These are phyloP conservation scores for Caenorhabditis sinica DNA, from an alignment of 2,888 invertebrate genomes.

Conservation along the genomic window DNA sequence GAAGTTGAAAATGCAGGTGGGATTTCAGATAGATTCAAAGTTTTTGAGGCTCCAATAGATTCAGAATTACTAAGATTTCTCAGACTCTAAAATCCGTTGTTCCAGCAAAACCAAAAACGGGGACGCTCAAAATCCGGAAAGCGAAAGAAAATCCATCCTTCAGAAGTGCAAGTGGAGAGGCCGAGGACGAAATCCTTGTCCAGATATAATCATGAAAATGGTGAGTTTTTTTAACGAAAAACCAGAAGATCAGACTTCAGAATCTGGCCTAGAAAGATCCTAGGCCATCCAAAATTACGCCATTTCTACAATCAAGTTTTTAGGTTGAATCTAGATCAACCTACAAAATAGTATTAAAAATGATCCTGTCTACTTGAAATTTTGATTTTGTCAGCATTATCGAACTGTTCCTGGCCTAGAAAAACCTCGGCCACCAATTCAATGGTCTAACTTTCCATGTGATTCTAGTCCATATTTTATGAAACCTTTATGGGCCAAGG, in stretches of 20 bases:
- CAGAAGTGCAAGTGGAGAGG: constrained; percentile 22
- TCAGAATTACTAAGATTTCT: not conserved
- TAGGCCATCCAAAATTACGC: too few relatives aligned
- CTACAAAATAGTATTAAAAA: too few relatives aligned
- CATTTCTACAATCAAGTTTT: too few relatives aligned
- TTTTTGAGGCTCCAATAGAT: not conserved
- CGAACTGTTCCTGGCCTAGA: not conserved
- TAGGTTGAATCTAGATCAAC: too few relatives aligned
- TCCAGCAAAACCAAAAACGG: constrained; percentile 38
- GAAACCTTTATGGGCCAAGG: too few relatives aligned
- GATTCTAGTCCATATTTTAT: too few relatives aligned
- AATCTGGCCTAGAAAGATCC: too few relatives aligned
- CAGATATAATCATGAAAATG: constrained; percentile 42
- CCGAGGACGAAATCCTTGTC: constrained; percentile 57
- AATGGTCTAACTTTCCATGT: too few relatives aligned
- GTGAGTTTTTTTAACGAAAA: constrained; percentile 1
- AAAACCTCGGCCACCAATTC: not conserved
- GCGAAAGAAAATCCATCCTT: constrained; percentile 39
- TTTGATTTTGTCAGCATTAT: too few relatives aligned
- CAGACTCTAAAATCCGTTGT: not conserved
- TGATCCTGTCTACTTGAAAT: too few relatives aligned
- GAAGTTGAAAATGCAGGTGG: constrained; percentile 40
- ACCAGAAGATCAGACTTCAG: not conserved
- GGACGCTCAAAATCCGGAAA: constrained; percentile 50
- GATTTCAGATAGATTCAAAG: not conserved